Percentiles rank a stretch among this genome's conserved stretches.
phyloP scores from a whole-genome alignment of 2,113 vertebrate species.

The Notarius lentiginosus region DNA sequence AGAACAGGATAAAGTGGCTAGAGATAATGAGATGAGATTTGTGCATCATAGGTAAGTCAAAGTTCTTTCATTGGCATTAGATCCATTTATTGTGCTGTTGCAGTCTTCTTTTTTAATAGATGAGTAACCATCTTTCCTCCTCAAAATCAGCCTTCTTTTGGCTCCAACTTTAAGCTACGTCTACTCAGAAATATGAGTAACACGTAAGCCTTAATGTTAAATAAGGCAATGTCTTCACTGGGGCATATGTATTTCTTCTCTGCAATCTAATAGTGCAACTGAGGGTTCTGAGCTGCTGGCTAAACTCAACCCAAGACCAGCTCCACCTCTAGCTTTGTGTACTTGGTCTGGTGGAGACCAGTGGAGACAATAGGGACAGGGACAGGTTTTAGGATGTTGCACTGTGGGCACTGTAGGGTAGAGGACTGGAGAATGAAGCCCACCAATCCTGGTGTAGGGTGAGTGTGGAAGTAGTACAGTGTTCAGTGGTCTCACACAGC shows the following conservation, averaged over 20 bases:
- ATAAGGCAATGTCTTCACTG: conserved; percentile 22
- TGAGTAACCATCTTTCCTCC: not conserved
- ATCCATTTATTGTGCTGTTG: conserved; percentile 2
- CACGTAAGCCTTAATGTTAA: not conserved
- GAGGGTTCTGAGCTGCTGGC: conserved; percentile 50
- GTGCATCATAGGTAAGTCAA: not conserved
- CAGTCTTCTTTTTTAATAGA: not conserved
- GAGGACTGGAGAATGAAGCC: conserved; percentile 49
- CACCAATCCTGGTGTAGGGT: conserved; percentile 53
- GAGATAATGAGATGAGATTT: not conserved
- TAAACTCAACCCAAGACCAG: conserved; percentile 47
- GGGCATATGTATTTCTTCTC: conserved; percentile 58
- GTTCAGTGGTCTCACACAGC: conserved; percentile 59
- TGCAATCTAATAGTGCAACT: conserved; percentile 50
- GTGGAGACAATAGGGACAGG: conserved; percentile 67
- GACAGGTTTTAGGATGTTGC: conserved; percentile 65
- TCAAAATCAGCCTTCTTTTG: not conserved
- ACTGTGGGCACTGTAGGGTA: conserved; percentile 53
- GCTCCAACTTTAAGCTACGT: not conserved
- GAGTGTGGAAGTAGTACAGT: conserved; percentile 57
- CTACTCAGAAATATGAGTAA: not conserved
- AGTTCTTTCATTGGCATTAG: not conserved
- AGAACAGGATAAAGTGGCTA: too few species aligned
- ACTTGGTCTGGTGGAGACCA: conserved; percentile 64
- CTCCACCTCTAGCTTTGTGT: conserved; percentile 58